phyloP scores from a whole-genome alignment of 2,888 invertebrate genomes.

The Tiphia femorata region DNA sequence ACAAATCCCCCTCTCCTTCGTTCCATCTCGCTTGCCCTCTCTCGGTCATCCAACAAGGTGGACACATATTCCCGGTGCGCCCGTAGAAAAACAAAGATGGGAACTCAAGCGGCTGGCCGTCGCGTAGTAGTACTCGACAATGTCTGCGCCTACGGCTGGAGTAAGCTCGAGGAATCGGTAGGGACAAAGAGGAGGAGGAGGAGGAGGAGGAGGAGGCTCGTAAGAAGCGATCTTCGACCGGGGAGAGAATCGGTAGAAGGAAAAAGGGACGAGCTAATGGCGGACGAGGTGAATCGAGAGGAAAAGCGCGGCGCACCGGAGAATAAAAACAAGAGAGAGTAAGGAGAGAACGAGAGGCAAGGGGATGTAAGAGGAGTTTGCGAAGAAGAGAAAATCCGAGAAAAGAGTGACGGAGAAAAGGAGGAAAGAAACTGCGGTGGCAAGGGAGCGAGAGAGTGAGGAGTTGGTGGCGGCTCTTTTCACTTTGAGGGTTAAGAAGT shows the following conservation, averaged over 20 bases:
- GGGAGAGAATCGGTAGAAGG: too few species aligned
- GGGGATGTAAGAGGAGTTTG: background rate
- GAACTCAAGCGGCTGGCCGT: conserved; percentile 15
- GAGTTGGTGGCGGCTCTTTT: conserved; percentile 44
- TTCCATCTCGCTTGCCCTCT: too few species aligned
- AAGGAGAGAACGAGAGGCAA: background rate
- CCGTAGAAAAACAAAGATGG: conserved; percentile 9
- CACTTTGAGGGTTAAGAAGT: conserved; percentile 55
- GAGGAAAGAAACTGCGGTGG: background rate
- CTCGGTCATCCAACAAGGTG: conserved; percentile 25
- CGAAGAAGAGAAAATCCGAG: background rate
- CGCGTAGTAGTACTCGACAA: conserved; percentile 3
- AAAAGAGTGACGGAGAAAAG: background rate
- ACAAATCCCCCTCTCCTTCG: conserved; percentile 44
- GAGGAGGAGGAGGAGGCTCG: too few species aligned
- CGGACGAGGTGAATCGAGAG: background rate
- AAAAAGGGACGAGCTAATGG: background rate
- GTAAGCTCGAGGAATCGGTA: conserved; percentile 1
- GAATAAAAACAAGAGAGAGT: background rate
- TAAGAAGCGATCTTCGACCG: too few species aligned
- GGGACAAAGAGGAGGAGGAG: background rate
- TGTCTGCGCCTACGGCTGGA: conserved; percentile 2
- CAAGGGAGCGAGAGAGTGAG: conserved; percentile 4
- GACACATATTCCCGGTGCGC: conserved; percentile 10
- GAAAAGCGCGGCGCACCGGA: background rate